Percentiles rank a stretch among this genome's conserved stretches.
Conservation (phyloP, 2,888 invertebrate species). For the Byasa hedistus region DNA sequence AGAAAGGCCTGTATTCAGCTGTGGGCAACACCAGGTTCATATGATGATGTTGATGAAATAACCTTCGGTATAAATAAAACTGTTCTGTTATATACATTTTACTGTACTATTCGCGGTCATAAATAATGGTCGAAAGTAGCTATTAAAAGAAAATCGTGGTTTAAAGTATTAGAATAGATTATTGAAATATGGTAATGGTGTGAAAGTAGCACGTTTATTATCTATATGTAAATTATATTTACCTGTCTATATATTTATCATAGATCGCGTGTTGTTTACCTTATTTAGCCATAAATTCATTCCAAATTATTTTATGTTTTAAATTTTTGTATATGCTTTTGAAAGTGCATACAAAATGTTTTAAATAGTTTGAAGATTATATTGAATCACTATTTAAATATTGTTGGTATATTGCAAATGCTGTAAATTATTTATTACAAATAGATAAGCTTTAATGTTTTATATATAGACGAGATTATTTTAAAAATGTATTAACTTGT, state of each 20-base stretch:
- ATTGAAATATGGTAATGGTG: constrained; percentile 41
- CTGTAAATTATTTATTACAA: constrained; percentile 20
- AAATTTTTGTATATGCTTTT: neutral
- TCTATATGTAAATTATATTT: constrained; percentile 30
- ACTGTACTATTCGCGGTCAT: constrained; percentile 11
- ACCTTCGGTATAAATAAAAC: neutral
- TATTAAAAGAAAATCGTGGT: constrained; percentile 52
- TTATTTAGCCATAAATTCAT: neutral
- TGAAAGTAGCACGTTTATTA: constrained; percentile 59
- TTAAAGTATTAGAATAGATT: constrained; percentile 44
- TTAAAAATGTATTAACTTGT: constrained; percentile 23
- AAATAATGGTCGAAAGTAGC: constrained; percentile 28
- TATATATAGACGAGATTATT: constrained; percentile 21
- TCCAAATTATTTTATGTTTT: constrained; percentile 21
- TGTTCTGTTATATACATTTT: constrained; percentile 2
- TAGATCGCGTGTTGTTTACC: neutral
- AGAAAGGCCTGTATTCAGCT: no score
- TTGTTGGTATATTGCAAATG: constrained; percentile 24
- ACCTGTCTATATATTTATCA: constrained; percentile 2
- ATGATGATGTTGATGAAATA: neutral
- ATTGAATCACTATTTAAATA: constrained; percentile 1
- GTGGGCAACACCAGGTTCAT: no score
- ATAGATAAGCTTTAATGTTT: constrained; percentile 12
- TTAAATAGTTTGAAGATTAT: constrained; percentile 14
- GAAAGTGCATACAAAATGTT: neutral